A percentile compares a stretch with the other conserved stretches of the same genome.
Evolutionary conservation across 2,888 invertebrate genomes (phyloP).

Genomic region (Carcina quercana): DNA sequence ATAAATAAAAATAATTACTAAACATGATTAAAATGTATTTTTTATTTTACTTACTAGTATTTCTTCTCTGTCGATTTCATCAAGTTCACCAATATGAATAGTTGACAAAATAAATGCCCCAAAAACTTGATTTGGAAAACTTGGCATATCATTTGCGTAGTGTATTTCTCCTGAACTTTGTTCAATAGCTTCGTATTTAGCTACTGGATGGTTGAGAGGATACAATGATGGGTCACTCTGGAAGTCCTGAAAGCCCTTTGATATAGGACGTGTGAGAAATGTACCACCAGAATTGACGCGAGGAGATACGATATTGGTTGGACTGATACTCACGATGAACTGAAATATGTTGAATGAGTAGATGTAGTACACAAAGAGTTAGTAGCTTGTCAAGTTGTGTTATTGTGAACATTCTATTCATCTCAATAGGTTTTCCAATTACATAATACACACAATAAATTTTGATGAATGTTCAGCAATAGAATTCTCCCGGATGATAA

Average conservation of each 20-base stretch:
- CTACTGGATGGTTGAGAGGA: slow-evolving; percentile 80
- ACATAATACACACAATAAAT: too few relatives aligned
- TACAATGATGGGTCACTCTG: slow-evolving; percentile 76
- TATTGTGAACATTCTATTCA: too few relatives aligned
- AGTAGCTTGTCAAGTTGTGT: too few relatives aligned
- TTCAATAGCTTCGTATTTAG: slow-evolving; percentile 75
- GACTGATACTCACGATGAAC: slow-evolving; percentile 72
- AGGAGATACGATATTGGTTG: slow-evolving; percentile 42
- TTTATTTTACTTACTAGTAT: slow-evolving; percentile 76
- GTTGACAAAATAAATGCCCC: slow-evolving; percentile 80
- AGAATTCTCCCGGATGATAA: too few relatives aligned
- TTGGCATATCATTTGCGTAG: slow-evolving; percentile 78
- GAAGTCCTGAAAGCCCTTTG: slow-evolving; percentile 74
- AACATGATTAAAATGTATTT: too few relatives aligned
- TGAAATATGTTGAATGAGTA: too few relatives aligned
- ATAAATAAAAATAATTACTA: too few relatives aligned
- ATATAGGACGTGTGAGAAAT: slow-evolving; percentile 72
- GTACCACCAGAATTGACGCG: slow-evolving; percentile 66
- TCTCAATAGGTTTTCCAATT: too few relatives aligned
- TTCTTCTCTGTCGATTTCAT: slow-evolving; percentile 70
- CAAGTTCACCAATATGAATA: slow-evolving; percentile 71
- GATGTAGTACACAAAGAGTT: too few relatives aligned
- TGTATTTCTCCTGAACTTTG: slow-evolving; percentile 81
- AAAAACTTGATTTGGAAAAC: slow-evolving; percentile 76
- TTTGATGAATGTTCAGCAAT: too few relatives aligned